These are phyloP conservation scores for Drosophila lacicola DNA, from an alignment of 2,888 invertebrate genomes.

Conservation along the genomic window DNA sequence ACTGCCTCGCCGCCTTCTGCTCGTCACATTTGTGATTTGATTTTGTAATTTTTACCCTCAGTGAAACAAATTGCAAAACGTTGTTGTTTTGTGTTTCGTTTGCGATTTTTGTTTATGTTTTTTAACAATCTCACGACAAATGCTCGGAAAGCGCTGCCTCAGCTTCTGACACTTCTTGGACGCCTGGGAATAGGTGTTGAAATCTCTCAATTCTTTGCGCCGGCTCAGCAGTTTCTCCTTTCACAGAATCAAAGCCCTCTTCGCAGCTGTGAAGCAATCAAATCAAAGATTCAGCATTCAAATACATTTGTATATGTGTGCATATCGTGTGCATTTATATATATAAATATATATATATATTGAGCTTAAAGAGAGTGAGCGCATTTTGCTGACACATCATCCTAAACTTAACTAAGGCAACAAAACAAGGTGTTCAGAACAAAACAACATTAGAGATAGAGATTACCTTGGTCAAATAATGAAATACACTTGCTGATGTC, in stretches of 20 bases:
- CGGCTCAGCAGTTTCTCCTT: conserved; percentile 67
- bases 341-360: not conserved
- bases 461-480: too few species aligned
- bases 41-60: not conserved
- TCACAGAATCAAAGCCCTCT: conserved; percentile 51
- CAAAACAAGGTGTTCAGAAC: conserved; percentile 3
- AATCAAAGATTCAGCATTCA: conserved; percentile 46
- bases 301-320: not conserved
- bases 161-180: conserved; percentile 37
- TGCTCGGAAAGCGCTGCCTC: conserved; percentile 45
- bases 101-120: conserved; percentile 33
- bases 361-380: not conserved
- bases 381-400: conserved; percentile 8
- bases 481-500: too few species aligned
- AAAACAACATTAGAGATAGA: not conserved
- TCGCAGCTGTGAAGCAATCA: conserved; percentile 58
- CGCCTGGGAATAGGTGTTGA: conserved; percentile 72
- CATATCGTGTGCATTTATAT: not conserved
- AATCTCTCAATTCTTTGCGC: conserved; percentile 48
- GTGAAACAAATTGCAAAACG: conserved; percentile 58
- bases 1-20: not conserved
- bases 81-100: conserved; percentile 28
- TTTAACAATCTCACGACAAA: conserved; percentile 58
- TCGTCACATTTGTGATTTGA: conserved; percentile 3
- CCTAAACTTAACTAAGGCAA: not conserved